Evolutionary conservation across 2,113 vertebrate genomes (phyloP).

Genomic region (Arvicanthis niloticus): DNA sequence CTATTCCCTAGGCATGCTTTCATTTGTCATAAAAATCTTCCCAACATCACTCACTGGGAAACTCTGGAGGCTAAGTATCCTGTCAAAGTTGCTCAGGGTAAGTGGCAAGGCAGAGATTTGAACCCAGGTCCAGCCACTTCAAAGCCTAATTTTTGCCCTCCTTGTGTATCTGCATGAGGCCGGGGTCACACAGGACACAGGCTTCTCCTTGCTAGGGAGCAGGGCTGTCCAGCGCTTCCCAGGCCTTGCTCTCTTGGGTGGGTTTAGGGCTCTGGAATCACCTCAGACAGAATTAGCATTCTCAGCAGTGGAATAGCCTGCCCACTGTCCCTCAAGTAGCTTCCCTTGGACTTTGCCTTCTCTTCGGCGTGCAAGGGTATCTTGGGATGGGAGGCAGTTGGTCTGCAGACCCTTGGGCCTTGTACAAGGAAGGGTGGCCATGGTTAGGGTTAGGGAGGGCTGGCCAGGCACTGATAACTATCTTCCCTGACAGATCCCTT

Average conservation of each 20-base stretch:
- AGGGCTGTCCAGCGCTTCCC: neutral
- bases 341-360: neutral
- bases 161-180: neutral
- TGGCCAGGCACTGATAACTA: neutral
- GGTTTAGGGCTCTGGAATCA: neutral
- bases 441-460: neutral
- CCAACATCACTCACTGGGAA: neutral
- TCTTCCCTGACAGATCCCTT: neutral
- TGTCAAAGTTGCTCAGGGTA: neutral
- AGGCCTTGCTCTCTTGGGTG: neutral
- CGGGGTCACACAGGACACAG: neutral
- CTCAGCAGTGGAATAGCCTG: neutral
- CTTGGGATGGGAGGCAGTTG: neutral
- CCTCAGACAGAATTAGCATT: neutral
- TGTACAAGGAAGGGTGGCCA: neutral
- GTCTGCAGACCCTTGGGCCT: neutral
- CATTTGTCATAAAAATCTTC: constrained; percentile 22
- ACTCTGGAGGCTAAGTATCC: neutral
- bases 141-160: neutral
- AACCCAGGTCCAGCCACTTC: neutral
- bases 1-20: neutral
- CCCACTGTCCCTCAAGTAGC: neutral
- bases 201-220: neutral
- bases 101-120: neutral
- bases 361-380: neutral